A percentile compares a stretch with the other conserved stretches of the same genome.
Evolutionary conservation across 2,113 vertebrate genomes (phyloP).

Genomic region (Serilophus lunatus): DNA sequence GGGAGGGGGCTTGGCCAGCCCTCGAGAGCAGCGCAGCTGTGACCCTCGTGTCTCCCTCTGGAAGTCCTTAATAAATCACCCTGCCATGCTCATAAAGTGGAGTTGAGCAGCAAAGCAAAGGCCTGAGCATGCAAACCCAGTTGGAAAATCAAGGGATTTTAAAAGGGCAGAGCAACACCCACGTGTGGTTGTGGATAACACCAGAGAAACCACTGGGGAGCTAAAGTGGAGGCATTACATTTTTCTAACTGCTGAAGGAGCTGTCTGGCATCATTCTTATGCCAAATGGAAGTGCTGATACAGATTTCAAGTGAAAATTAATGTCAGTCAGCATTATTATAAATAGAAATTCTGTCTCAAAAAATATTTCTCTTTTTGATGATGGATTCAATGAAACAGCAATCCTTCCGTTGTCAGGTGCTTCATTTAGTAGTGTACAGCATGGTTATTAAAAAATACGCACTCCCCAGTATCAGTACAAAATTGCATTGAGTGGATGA

Average conservation of each 20-base stretch:
- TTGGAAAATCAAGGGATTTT: not conserved
- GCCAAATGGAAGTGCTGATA: slow-evolving; percentile 7
- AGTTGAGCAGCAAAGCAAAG: not conserved
- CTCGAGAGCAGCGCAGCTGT: fast-evolving
- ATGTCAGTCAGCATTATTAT: slow-evolving; percentile 12
- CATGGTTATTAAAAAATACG: not conserved
- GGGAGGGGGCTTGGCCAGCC: not conserved
- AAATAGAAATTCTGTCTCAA: not conserved
- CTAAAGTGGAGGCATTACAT: not conserved
- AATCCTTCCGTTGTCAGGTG: not conserved
- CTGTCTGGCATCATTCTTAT: not conserved
- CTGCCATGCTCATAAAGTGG: not conserved
- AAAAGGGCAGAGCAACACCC: not conserved
- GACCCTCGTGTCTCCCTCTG: not conserved
- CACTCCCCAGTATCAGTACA: not conserved
- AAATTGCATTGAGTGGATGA: not conserved
- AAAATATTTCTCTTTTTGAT: not conserved
- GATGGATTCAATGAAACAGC: not conserved
- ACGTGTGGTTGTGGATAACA: fast-evolving
- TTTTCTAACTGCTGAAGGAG: not conserved
- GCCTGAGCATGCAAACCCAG: not conserved
- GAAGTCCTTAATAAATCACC: slow-evolving; percentile 38
- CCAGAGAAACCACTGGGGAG: not conserved
- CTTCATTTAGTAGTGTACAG: not conserved
- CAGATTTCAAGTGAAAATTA: slow-evolving; percentile 9